Evolutionary conservation across 1,140 invertebrate species (phyloP).

Genomic region (Drosophila nasuta): DNA sequence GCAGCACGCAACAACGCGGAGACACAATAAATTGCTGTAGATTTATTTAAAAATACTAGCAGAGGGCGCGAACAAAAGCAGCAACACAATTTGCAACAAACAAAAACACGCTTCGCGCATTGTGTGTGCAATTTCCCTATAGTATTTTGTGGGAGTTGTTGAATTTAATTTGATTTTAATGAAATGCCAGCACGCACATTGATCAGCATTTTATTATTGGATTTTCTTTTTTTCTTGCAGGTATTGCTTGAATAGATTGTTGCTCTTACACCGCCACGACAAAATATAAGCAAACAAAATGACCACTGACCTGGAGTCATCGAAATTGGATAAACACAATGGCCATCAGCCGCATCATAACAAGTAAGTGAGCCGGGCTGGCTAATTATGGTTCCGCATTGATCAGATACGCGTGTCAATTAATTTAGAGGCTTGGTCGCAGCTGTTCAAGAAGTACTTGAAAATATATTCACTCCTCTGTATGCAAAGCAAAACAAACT

Average conservation of each 20-base stretch:
- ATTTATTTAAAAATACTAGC: slow-evolving; percentile 53
- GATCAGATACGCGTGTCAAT: background rate
- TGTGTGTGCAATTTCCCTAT: slow-evolving; percentile 43
- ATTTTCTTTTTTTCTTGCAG: slow-evolving; percentile 32
- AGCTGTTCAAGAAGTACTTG: slow-evolving; percentile 9
- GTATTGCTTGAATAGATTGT: slow-evolving; percentile 35
- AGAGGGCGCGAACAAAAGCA: slow-evolving; percentile 53
- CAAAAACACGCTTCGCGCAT: slow-evolving; percentile 44
- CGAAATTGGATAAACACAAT: slow-evolving; percentile 73
- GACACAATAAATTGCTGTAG: slow-evolving; percentile 48
- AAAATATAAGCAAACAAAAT: slow-evolving; percentile 47
- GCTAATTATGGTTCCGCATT: slow-evolving; percentile 24
- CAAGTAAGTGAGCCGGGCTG: slow-evolving; percentile 53
- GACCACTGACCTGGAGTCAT: slow-evolving; percentile 60
- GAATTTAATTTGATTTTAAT: slow-evolving; percentile 69
- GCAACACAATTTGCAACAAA: slow-evolving; percentile 53
- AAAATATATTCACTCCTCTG: background rate
- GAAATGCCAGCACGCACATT: slow-evolving; percentile 63
- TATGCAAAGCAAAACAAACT: background rate
- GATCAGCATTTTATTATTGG: slow-evolving; percentile 37
- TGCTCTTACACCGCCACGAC: slow-evolving; percentile 18
- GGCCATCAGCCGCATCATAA: slow-evolving; percentile 68
- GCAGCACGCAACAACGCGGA: slow-evolving; percentile 51
- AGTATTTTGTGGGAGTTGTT: slow-evolving; percentile 20
- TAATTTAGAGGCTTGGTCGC: background rate